phyloP scores from a whole-genome alignment of 2,888 invertebrate species.

The Acanthosepion pharaonis region DNA sequence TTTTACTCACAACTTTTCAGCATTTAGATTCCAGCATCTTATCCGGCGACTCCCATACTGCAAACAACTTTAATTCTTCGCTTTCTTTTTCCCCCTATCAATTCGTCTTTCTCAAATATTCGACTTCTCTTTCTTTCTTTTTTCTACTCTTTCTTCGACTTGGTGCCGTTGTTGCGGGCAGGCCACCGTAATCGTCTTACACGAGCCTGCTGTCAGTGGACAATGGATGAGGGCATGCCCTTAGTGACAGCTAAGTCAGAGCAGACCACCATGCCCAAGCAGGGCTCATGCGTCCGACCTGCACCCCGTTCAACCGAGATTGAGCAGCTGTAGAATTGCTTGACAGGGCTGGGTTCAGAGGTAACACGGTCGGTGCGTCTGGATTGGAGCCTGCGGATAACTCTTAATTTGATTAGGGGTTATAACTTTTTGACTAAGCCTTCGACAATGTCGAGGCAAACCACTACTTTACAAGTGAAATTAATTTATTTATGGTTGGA shows the following conservation, averaged over 20 bases:
- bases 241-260: conserved; percentile 33
- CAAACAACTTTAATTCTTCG: not conserved
- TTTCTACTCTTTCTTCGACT: not conserved
- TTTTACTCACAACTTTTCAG: not conserved
- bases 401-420: conserved; percentile 18
- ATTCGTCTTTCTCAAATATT: not conserved
- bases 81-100: not conserved
- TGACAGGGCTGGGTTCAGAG: conserved; percentile 33
- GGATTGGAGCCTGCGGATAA: not conserved
- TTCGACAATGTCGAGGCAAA: not conserved
- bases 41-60: not conserved
- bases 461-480: not conserved
- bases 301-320: not conserved
- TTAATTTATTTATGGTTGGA: not conserved
- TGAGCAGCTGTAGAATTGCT: conserved; percentile 20
- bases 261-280: not conserved
- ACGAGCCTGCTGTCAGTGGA: conserved; percentile 33
- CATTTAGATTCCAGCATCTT: not conserved
- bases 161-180: not conserved
- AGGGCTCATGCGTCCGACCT: not conserved
- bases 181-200: conserved; percentile 33
- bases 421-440: conserved; percentile 20
- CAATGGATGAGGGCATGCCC: conserved; percentile 22
- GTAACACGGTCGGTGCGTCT: conserved; percentile 22
- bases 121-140: not conserved